Percentiles rank a stretch among this genome's conserved stretches.
Conservation (phyloP, 2,113 vertebrate species). For the Bettongia penicillata region DNA sequence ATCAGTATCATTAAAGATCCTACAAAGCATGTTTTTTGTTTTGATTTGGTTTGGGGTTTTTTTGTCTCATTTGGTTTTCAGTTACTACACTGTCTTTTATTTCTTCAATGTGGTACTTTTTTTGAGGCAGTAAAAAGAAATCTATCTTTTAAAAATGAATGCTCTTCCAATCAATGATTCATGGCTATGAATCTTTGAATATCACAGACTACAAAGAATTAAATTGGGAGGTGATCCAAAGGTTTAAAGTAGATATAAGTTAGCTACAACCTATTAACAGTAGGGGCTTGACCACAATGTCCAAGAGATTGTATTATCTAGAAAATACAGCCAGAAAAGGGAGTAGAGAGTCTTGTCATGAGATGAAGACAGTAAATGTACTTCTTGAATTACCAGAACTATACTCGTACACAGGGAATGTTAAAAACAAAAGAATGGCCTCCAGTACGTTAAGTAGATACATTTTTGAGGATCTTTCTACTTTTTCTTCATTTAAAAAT, state of each 20-base stretch:
- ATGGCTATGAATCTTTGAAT: background rate
- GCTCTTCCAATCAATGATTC: background rate
- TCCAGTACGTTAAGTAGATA: too few relatives aligned
- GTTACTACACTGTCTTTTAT: background rate
- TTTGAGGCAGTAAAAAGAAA: background rate
- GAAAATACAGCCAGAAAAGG: background rate
- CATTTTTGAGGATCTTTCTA: too few relatives aligned
- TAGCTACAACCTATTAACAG: background rate
- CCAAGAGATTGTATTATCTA: background rate
- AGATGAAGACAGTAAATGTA: background rate
- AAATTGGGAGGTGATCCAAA: background rate
- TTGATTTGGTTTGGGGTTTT: too few relatives aligned
- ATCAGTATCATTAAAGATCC: too few relatives aligned
- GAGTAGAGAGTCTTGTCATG: background rate
- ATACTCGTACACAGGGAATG: too few relatives aligned
- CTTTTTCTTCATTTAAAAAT: too few relatives aligned
- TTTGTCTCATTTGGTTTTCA: background rate
- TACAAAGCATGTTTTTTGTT: too few relatives aligned
- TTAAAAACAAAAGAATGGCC: too few relatives aligned
- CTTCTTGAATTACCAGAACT: too few relatives aligned
- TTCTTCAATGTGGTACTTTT: background rate
- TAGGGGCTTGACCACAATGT: background rate
- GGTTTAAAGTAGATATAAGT: background rate
- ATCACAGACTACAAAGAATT: background rate
- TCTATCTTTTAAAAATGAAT: background rate